These are phyloP conservation scores for Mustela lutreola DNA, from an alignment of 2,113 vertebrate genomes.

Conservation along the genomic window DNA sequence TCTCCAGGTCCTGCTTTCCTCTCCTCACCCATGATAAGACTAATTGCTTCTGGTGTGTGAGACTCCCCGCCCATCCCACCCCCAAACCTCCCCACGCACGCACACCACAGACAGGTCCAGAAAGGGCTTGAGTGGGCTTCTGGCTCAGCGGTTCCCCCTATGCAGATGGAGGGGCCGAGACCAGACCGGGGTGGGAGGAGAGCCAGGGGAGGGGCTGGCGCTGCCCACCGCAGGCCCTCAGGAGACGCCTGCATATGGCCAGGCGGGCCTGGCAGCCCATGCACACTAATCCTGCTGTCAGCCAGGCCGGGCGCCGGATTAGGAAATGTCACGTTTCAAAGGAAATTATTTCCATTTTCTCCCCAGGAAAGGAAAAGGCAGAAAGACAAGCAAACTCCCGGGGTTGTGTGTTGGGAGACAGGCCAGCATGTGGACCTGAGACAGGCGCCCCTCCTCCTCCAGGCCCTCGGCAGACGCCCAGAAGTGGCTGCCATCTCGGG, in stretches of 20 bases:
- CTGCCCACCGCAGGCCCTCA: background rate
- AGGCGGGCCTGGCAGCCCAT: slow-evolving; percentile 62
- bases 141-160: background rate
- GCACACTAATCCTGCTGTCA: slow-evolving; percentile 79
- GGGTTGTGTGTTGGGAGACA: slow-evolving; percentile 22
- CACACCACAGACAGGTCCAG: background rate
- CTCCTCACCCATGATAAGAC: background rate
- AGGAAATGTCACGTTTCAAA: slow-evolving; percentile 84
- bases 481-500: background rate
- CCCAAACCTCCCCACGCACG: no score
- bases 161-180: background rate
- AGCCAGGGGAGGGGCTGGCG: background rate
- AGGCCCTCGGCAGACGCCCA: background rate
- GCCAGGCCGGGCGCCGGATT: slow-evolving; percentile 73
- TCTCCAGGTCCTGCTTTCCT: no score
- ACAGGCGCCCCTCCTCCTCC: background rate
- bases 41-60: background rate
- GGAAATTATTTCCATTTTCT: slow-evolving; percentile 82
- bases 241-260: slow-evolving; percentile 60
- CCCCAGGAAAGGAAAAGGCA: slow-evolving; percentile 77
- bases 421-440: slow-evolving; percentile 6
- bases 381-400: slow-evolving; percentile 74
- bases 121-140: background rate
- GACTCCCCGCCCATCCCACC: background rate
- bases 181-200: background rate